These are phyloP conservation scores for Meliscaeva auricollis DNA, from an alignment of 2,888 invertebrate species.

Conservation along the genomic window DNA sequence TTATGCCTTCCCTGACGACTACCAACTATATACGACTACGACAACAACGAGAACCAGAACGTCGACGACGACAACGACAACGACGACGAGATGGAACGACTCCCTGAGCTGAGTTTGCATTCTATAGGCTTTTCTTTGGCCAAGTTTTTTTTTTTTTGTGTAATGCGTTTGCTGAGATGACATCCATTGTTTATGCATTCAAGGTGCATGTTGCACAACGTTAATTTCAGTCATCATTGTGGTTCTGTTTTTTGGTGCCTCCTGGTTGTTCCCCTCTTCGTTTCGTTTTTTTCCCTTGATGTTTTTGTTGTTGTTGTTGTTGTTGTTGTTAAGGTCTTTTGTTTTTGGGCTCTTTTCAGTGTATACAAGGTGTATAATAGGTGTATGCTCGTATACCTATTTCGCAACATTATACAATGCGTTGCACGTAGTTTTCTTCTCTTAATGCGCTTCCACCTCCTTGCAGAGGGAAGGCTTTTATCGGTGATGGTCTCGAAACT, in stretches of 20 bases:
- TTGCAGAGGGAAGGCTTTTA: background rate
- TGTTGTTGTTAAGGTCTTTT: constrained; percentile 9
- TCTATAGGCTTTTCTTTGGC: constrained; percentile 57
- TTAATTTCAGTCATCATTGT: constrained; percentile 65
- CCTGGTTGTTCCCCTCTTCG: constrained; percentile 28
- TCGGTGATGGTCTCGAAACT: constrained; percentile 5
- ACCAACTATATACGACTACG: background rate
- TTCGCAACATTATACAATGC: constrained; percentile 57
- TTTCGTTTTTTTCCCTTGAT: background rate
- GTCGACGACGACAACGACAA: constrained; percentile 3
- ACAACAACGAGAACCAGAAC: constrained; percentile 9
- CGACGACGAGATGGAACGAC: background rate
- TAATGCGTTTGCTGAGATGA: constrained; percentile 63
- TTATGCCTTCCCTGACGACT: constrained; percentile 37
- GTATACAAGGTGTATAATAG: background rate
- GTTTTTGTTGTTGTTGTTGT: background rate
- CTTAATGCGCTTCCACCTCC: constrained; percentile 38
- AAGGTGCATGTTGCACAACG: constrained; percentile 75
- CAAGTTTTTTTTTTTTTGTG: constrained; percentile 49
- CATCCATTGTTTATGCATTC: constrained; percentile 74
- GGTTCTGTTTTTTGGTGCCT: constrained; percentile 35
- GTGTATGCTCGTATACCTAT: background rate
- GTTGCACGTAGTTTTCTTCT: constrained; percentile 46
- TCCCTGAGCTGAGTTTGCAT: constrained; percentile 49
- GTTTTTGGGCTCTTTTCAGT: constrained; percentile 30